Conservation (phyloP, 2,888 invertebrate species). For the Ditylenchus weischeri region DNA sequence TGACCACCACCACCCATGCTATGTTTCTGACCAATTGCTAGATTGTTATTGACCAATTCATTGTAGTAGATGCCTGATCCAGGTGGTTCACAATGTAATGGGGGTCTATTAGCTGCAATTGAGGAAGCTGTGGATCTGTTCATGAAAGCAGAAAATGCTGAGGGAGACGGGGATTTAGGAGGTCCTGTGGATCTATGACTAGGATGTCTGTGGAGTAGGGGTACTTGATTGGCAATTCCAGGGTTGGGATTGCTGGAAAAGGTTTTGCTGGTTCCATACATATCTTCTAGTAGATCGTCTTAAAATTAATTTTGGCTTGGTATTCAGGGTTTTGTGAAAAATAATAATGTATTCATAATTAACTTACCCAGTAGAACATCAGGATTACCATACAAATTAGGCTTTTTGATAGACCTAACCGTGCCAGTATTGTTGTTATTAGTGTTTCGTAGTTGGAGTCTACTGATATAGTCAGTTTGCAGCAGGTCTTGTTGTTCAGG, state of each 20-base stretch:
- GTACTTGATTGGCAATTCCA: no score
- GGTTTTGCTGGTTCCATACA: slow-evolving; percentile 3
- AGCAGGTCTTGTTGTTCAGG: not conserved
- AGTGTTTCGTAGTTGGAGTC: not conserved
- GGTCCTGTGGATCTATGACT: no score
- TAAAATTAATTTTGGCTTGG: slow-evolving; percentile 1
- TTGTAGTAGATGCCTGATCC: no score
- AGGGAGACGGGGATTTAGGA: slow-evolving; percentile 9
- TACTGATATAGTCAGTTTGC: not conserved
- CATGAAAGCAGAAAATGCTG: slow-evolving; percentile 8
- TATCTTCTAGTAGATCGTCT: slow-evolving; percentile 12
- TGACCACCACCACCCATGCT: no score
- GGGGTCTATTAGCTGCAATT: no score
- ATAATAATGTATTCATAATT: not conserved
- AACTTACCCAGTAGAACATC: not conserved
- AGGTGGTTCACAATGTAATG: no score
- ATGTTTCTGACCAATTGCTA: no score
- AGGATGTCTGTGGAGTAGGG: no score
- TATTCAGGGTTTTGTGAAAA: not conserved
- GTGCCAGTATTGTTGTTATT: not conserved
- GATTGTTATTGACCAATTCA: no score
- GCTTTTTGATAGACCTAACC: not conserved
- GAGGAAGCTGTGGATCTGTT: not conserved
- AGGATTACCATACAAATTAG: slow-evolving; percentile 12
- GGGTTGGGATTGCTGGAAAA: no score